phyloP scores from a whole-genome alignment of 1,140 invertebrate genomes.

The Phymastichus coffea region DNA sequence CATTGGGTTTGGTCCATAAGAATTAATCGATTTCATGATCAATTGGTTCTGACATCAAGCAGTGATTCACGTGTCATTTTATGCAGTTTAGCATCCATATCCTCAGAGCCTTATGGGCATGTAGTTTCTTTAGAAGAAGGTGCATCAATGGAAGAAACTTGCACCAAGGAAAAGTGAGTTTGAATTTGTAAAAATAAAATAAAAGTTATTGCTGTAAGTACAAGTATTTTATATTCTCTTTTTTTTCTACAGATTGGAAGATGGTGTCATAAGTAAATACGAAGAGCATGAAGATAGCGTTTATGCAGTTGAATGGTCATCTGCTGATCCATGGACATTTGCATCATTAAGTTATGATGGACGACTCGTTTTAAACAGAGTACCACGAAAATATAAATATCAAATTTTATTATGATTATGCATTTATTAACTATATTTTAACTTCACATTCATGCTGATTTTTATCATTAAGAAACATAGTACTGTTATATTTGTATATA shows the following conservation, averaged over 20 bases:
- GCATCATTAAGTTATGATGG: constrained; percentile 97
- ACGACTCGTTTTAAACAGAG: constrained; percentile 86
- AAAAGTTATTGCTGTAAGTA: background rate
- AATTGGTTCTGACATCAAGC: constrained; percentile 90
- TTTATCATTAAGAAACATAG: too few species aligned
- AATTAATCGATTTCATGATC: constrained; percentile 96
- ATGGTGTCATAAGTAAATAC: constrained; percentile 84
- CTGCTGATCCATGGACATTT: constrained; percentile 97
- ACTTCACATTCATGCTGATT: too few species aligned
- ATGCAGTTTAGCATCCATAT: constrained; percentile 82
- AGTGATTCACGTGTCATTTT: constrained; percentile 92
- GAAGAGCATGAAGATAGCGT: constrained; percentile 98
- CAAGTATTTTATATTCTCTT: too few species aligned
- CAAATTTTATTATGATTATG: constrained; percentile 71
- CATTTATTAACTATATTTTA: too few species aligned
- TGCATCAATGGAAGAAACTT: constrained; percentile 38
- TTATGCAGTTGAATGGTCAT: constrained; percentile 95
- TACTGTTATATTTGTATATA: background rate
- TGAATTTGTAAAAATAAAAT: background rate
- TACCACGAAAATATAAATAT: constrained; percentile 91
- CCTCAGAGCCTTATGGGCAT: constrained; percentile 74
- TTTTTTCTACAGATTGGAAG: constrained; percentile 60
- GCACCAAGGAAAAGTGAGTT: constrained; percentile 49
- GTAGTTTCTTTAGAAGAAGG: constrained; percentile 56
- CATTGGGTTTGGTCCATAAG: constrained; percentile 96